Percentiles rank a stretch among this genome's conserved stretches.
phyloP scores from a whole-genome alignment of 2,797 vertebrate species.

The Propithecus perrieri region DNA sequence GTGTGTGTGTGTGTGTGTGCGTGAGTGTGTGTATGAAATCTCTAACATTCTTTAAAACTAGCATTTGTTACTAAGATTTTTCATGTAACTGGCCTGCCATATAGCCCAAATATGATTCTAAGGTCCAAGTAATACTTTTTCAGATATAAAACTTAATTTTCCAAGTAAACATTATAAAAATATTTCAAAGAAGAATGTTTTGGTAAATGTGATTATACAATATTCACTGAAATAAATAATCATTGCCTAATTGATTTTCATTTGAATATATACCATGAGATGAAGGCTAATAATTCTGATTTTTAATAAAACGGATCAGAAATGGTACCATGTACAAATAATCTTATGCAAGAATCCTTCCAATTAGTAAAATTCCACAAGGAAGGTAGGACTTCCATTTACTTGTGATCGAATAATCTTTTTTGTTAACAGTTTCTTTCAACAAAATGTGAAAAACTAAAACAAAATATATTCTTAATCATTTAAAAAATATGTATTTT shows the following conservation, averaged over 20 bases:
- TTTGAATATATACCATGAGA: background rate
- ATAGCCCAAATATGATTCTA: background rate
- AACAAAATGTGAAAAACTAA: background rate
- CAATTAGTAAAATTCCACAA: background rate
- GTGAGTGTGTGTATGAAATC: background rate
- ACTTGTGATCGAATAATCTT: background rate
- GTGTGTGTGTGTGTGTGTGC: no score
- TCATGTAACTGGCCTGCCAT: background rate
- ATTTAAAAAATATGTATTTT: background rate
- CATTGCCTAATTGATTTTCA: background rate
- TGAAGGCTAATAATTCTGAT: background rate
- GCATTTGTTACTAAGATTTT: background rate
- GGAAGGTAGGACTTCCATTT: background rate
- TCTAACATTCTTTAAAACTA: background rate
- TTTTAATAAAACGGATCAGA: background rate
- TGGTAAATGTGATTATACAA: background rate
- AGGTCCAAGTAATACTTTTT: background rate
- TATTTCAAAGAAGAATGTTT: background rate
- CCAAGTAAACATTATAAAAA: background rate
- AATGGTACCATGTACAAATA: background rate
- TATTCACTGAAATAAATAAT: background rate
- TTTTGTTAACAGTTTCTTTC: background rate
- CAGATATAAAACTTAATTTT: background rate
- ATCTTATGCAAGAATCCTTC: background rate
- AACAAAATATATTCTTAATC: background rate